Conservation (phyloP, 2,888 invertebrate genomes). For the Drosophila aldrichi region DNA sequence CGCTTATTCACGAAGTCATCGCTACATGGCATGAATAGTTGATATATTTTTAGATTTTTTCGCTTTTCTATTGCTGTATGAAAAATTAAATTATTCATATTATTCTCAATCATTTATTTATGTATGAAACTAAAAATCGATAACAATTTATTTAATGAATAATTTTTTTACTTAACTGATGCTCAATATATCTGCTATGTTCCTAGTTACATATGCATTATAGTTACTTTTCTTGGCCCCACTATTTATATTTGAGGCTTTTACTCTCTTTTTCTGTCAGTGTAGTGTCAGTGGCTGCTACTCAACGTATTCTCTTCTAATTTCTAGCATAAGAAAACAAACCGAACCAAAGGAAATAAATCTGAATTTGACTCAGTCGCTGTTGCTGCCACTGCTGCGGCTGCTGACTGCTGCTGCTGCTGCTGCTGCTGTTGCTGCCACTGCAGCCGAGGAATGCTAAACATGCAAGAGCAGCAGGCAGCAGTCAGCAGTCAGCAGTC, state of each 20-base stretch:
- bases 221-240: background rate
- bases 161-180: too few species aligned
- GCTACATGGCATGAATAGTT: too few species aligned
- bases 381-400: slow-evolving; percentile 4
- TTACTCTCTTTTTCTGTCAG: background rate
- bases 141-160: background rate
- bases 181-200: too few species aligned
- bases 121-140: background rate
- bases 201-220: too few species aligned
- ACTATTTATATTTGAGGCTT: too few species aligned
- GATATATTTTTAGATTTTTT: background rate
- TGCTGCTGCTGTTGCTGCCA: background rate
- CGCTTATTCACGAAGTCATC: background rate
- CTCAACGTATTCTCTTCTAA: slow-evolving; percentile 37
- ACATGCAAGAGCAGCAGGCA: slow-evolving; percentile 48
- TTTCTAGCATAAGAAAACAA: slow-evolving; percentile 25
- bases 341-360: slow-evolving; percentile 40
- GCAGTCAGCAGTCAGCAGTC: slow-evolving; percentile 14
- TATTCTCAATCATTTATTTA: background rate
- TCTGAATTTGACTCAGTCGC: slow-evolving; percentile 32
- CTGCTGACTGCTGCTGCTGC: background rate
- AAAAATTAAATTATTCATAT: background rate
- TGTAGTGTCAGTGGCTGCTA: slow-evolving; percentile 3
- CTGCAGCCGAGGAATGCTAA: slow-evolving; percentile 47
- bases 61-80: background rate